Percentiles rank a stretch among this genome's conserved stretches.
Evolutionary conservation across 2,888 invertebrate species (phyloP).

Genomic region (Oxytorus armatus): DNA sequence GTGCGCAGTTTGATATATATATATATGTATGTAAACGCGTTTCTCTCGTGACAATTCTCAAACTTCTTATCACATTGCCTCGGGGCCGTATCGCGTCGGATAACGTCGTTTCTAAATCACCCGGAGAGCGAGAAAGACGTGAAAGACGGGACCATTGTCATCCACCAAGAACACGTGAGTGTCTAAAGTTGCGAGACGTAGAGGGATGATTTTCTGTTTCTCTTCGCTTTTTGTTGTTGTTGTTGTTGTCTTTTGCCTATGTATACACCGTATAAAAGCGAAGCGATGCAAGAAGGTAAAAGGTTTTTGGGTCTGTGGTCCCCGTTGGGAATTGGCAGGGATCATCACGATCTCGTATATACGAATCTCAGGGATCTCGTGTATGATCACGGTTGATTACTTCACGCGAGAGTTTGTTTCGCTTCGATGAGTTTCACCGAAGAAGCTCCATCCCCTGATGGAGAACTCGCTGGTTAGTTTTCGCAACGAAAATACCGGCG

Average conservation of each 20-base stretch:
- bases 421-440: constrained; percentile 24
- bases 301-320: neutral
- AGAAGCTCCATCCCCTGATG: neutral
- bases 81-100: constrained; percentile 22
- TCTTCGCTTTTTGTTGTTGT: neutral
- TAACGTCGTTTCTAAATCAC: constrained; percentile 36
- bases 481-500: neutral
- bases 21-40: neutral
- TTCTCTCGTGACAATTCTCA: constrained; percentile 2
- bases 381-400: constrained; percentile 56
- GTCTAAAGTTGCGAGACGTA: constrained; percentile 4
- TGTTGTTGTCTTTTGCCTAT: neutral
- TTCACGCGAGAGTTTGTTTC: constrained; percentile 36
- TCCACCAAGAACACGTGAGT: constrained; percentile 6
- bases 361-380: constrained; percentile 40
- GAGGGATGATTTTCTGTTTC: constrained; percentile 5
- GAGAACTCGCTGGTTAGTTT: neutral
- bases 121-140: neutral
- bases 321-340: constrained; percentile 25
- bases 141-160: neutral
- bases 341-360: constrained; percentile 21
- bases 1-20: no score
- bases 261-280: no score
- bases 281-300: neutral
- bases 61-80: constrained; percentile 33